phyloP scores from a whole-genome alignment of 2,797 vertebrate genomes.

The Potorous gilbertii region DNA sequence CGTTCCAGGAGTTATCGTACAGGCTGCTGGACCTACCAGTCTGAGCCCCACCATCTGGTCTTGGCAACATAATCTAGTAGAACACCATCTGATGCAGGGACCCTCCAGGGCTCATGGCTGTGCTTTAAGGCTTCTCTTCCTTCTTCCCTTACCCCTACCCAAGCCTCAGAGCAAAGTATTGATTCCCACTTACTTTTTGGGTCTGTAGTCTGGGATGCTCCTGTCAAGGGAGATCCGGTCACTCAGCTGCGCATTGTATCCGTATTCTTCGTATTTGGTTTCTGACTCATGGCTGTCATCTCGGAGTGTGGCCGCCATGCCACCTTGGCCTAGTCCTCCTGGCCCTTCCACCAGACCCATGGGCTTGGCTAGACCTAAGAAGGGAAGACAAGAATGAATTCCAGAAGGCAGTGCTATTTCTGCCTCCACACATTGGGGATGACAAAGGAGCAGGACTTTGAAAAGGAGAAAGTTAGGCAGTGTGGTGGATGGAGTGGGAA shows the following conservation, averaged over 20 bases:
- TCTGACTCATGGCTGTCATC: slow-evolving; percentile 92
- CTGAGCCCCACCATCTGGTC: neutral
- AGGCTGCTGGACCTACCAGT: neutral
- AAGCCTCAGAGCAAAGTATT: fast-evolving
- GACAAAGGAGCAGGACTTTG: no score
- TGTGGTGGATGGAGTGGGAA: neutral
- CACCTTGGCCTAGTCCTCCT: slow-evolving; percentile 95
- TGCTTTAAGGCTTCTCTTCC: neutral
- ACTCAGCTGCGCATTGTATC: slow-evolving; percentile 97
- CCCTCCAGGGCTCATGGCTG: neutral
- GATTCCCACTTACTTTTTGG: slow-evolving; percentile 91
- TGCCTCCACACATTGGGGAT: neutral
- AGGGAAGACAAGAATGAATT: slow-evolving; percentile 25
- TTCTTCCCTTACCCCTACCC: neutral
- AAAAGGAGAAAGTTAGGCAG: neutral
- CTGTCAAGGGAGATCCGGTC: slow-evolving; percentile 98
- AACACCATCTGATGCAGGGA: neutral
- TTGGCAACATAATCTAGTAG: neutral
- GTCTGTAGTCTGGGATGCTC: slow-evolving; percentile 97
- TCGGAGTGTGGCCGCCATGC: slow-evolving; percentile 93
- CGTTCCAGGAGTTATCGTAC: neutral
- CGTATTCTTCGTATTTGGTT: slow-evolving; percentile 94
- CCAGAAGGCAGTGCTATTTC: neutral
- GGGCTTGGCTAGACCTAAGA: slow-evolving; percentile 94
- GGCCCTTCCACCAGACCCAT: slow-evolving; percentile 98